Percentiles rank a stretch among this genome's conserved stretches.
These are phyloP conservation scores for Caerostris darwini DNA, from an alignment of 1,140 invertebrate species.

Conservation along the genomic window DNA sequence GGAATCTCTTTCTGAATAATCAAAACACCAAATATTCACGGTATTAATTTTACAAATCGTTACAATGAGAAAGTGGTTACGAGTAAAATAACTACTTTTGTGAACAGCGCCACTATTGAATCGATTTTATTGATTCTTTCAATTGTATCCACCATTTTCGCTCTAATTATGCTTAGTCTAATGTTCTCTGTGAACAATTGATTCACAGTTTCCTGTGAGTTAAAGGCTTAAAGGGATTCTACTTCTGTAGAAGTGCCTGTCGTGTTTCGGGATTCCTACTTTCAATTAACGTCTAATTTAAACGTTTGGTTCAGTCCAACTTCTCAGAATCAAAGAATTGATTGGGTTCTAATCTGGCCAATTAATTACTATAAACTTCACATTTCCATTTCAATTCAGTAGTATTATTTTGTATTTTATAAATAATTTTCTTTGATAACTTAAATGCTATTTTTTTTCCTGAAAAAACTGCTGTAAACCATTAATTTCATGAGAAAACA, in stretches of 20 bases:
- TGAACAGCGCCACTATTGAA: background rate
- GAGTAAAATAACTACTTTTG: conserved; percentile 8
- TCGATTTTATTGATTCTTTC: conserved; percentile 54
- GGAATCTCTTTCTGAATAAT: background rate
- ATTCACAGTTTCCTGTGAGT: conserved; percentile 47
- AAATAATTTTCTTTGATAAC: too few species aligned
- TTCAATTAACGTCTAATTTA: conserved; percentile 51
- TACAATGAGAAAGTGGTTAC: background rate
- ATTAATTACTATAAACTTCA: background rate
- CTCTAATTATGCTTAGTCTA: conserved; percentile 60
- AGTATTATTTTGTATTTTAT: too few species aligned
- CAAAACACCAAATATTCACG: background rate
- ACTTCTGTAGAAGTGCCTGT: background rate
- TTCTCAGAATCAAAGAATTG: background rate
- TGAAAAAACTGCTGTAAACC: too few species aligned
- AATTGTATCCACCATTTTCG: conserved; percentile 37
- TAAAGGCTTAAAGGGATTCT: conserved; percentile 32
- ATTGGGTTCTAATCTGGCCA: background rate
- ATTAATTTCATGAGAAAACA: too few species aligned
- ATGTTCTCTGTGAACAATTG: conserved; percentile 59
- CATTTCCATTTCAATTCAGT: background rate
- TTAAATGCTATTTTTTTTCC: too few species aligned
- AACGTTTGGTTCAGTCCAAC: background rate
- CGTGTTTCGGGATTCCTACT: conserved; percentile 4
- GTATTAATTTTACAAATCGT: background rate